Evolutionary conservation across 2,113 vertebrate genomes (phyloP).

Genomic region (Platanista minor): DNA sequence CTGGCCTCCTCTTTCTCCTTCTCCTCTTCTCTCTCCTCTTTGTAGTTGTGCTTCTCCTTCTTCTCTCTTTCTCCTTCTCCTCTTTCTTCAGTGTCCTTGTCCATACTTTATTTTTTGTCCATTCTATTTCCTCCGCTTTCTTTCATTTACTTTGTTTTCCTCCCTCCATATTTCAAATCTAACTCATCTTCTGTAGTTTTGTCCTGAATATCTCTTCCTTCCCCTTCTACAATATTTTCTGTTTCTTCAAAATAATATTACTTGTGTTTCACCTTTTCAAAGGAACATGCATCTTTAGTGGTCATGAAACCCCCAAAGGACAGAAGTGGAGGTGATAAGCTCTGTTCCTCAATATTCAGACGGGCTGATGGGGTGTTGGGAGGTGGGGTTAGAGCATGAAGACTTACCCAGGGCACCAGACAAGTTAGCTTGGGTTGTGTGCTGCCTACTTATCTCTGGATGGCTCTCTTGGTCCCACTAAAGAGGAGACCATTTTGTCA

Average conservation of each 20-base stretch:
- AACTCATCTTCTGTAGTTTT: neutral
- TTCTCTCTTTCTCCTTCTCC: neutral
- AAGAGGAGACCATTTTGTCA: neutral
- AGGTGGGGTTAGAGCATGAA: neutral
- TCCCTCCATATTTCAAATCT: neutral
- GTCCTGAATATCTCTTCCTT: neutral
- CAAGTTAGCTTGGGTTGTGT: neutral
- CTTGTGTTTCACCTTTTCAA: neutral
- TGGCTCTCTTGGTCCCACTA: neutral
- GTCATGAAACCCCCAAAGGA: neutral
- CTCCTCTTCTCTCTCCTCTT: neutral
- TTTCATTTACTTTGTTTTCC: neutral
- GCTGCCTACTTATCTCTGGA: neutral
- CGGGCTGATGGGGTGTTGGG: neutral
- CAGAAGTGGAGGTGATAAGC: neutral
- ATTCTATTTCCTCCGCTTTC: neutral
- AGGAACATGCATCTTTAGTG: neutral
- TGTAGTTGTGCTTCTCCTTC: neutral
- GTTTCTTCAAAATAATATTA: neutral
- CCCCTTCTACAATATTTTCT: neutral
- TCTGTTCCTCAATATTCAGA: neutral
- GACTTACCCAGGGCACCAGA: neutral
- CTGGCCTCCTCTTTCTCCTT: neutral
- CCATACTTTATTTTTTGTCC: neutral
- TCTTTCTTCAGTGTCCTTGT: neutral